Evolutionary conservation across 2,888 invertebrate genomes (phyloP), one percentile per base, ranked within the genome.

Genomic region (Nephrocerus scutellatus): DNA sequence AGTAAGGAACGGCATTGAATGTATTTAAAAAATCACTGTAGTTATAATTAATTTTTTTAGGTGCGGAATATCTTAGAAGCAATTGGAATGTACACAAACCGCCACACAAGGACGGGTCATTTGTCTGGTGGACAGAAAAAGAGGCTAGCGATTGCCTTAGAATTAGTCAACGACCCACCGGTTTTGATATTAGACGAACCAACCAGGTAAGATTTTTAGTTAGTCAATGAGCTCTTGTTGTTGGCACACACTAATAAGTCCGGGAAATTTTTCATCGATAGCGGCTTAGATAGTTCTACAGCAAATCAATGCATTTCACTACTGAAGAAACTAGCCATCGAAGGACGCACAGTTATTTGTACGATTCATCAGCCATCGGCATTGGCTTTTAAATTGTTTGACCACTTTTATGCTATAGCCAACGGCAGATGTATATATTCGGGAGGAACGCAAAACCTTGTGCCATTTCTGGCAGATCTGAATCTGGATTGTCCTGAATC

Each of bases 121-220:
- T 71, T 95, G 29, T 92, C 91, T 10, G 92, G 93, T 7, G 93
- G 93, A 1, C 88, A 95, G 70, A 80, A 79, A 56, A 95, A 93
- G 65, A 75, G 93, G 54, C 74, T 95, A 33, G 83, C 91, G 2
- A 88, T 93, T 48, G 92, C 91, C 7, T 71, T 91, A 47, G 93
- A 95, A 71, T 73, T 95, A 53, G 80, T 93, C 50, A 88, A 82
- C 63, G 90, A 95, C 67, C 93, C 93, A 3, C 84, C 89, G 2
- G 79, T 93, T 32, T 83, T 93, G 79, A 89, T 93, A 63, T 79
- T 95, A 50, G 93, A 95, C 63, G 93, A 95, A 70, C 93, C 93
- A 16, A 93, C 91, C 21, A 90, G 87, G 90, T 90, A 72, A 53
- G 43, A 30, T 15, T 10, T 13, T 9, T n/a, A 8, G 21, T 16